Conservation (phyloP, 2,888 invertebrate genomes). For the Reticulitermes lucifugus region DNA sequence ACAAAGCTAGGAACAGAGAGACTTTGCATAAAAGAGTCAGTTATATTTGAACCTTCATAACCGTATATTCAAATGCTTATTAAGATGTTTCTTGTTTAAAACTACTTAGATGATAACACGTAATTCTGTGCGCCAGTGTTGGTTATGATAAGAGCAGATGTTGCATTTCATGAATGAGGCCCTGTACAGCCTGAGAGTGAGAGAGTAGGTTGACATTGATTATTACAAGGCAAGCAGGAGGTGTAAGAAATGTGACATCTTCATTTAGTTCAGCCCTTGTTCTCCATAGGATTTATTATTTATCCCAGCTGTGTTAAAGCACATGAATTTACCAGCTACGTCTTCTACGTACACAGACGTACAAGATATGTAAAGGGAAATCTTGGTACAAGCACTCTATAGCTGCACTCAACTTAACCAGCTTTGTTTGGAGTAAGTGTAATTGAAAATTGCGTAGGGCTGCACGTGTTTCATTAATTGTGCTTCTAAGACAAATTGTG, state of each 20-base stretch:
- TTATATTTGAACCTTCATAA: no score
- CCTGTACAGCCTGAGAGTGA: neutral
- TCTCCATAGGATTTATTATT: neutral
- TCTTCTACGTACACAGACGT: neutral
- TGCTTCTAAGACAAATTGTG: no score
- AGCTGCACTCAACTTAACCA: no score
- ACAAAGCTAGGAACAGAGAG: no score
- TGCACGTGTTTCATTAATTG: no score
- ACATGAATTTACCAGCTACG: neutral
- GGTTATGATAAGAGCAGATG: constrained; percentile 22
- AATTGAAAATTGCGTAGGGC: neutral
- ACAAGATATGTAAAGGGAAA: neutral
- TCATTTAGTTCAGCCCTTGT: neutral
- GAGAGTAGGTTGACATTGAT: neutral
- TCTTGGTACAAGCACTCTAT: neutral
- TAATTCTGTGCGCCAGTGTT: neutral
- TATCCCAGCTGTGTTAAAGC: constrained; percentile 17
- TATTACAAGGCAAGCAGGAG: neutral
- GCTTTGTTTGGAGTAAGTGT: no score
- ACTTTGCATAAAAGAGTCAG: no score
- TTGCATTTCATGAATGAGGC: neutral
- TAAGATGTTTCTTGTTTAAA: neutral
- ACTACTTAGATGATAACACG: neutral
- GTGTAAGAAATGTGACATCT: constrained; percentile 24
- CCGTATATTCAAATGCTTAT: neutral